Base-by-base conservation (phyloP, 2,888 invertebrate genomes). In the Ormyrus rosae region DNA sequence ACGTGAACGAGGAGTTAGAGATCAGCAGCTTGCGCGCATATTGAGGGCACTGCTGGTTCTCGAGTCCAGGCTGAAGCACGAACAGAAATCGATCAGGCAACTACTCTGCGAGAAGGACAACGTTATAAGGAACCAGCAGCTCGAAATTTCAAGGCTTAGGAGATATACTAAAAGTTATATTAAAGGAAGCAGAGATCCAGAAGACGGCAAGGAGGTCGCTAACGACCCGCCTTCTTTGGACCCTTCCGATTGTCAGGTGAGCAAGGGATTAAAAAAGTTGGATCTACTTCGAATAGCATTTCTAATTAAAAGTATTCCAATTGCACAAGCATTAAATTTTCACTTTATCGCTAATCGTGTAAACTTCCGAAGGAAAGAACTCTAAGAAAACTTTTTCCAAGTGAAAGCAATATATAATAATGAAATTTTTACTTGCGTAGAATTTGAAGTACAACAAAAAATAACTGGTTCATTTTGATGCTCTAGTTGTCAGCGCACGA, bases 21-120 rank as follows among this genome's bases (percentile, higher is more conserved):
- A 95, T 89, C 94, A 94, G 87, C 95, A 96, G 87, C 92, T 96
- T 48, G 94, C 95, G 5, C 92, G 94, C 83, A 94, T 96, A 50
- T 91, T 95, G 7, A 92, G 95, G 67, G 95, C 95, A 5, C 91
- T 96, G 78, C 92, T 95, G 60, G 93, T 95, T 60, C 93, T 96
- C 70, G 95, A 96, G 89, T 94, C 95, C 8, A 92, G 95, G 8
- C 91, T 96, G 46, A 93, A 94, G 68, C 94, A 94, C 87, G 96
- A 96, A 88, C 95, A 96, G 87, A 94, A 94, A 85, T 93, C 93
- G 85, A 95, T 96, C 84, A 93, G 93, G 80, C 93, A 93, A 77
- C 93, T 94, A 70, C 91, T 96, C 19, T 92, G 93, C 81, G 95
- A 95, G 87, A 95, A 95, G 88, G 95, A 96, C 87, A 93, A 93